Base-by-base conservation (phyloP, 2,888 invertebrate genomes). In the Thymelicus sylvestris region DNA sequence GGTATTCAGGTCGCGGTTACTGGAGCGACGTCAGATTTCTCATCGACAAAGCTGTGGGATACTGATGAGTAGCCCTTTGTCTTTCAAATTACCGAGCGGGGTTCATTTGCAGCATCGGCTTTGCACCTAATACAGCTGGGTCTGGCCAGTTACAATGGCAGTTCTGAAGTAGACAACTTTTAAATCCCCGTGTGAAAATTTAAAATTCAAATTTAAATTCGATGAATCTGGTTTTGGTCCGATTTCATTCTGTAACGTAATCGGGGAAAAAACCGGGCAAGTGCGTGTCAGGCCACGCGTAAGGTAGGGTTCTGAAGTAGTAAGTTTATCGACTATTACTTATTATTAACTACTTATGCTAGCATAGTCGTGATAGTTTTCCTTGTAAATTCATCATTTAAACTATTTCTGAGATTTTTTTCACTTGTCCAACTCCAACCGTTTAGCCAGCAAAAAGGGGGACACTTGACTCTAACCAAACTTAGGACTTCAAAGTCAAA, bases 51-150 rank as follows among this genome's bases (percentile, higher is more conserved):
- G 69, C 62, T 64, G 57, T 39, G 64, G 57, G 64, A 19, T 47
- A 68, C 69, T 69, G 64, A 69, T 69, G 64, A 69, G 69, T 69
- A 47, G 69, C 57, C 64, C 64, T 69, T 69, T 69, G 69, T 69
- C 69, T 69, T 64, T 39, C 48, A 38, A 69, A 69, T 68, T 62
- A 68, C 64, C 57, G 61, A 38, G 31, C 39, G 67, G 41, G 67
- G 50, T 61, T 50, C 60, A 41, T 67, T 61, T 50, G 50, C 50
- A 50, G 38, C 39, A 39, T 7, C n/a, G 19, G 24, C 55, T 55
- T 61, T 61, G 60, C 50, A 8, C 15, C 41, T 52, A 62, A 67
- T 67, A 60, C n/a, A 67, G 61, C 61, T 67, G 13, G 50, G 19
- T 61, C 3, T 55, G 55, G 24, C 24, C 55, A 55, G 24, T 24